Evolutionary conservation across 1,140 invertebrate species (phyloP), one percentile per base, ranked within the genome.

Genomic region (Tetramorium simillimum): DNA sequence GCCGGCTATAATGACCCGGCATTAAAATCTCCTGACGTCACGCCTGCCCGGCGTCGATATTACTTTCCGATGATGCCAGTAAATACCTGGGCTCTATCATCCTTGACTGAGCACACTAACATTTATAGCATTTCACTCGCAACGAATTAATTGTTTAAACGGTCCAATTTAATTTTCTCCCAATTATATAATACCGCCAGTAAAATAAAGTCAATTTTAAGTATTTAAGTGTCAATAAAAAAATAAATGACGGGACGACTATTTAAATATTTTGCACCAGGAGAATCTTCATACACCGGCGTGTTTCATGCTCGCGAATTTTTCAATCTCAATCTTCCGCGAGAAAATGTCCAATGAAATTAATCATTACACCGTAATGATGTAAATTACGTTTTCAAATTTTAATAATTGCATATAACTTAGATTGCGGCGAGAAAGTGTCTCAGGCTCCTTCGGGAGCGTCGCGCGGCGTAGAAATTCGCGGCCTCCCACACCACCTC

Each of bases 1-100:
- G 40, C 24, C 65, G 40, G 53, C 69, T 73, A 75, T 84, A 73
- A 84, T 84, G 53, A 73, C 80, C 80, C 69, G 69, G 80, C 80
- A 84, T 84, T 84, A 84, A 84, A 84, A 84, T 84, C 80, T 84
- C 80, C 53, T 75, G 80, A 84, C 80, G 69, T 84, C 80, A 84
- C 33, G 56, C 37, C 40, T 73, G 43, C 69, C 80, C 18, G 53
- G 80, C 80, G 28, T 73, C 80, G 80, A 84, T 73, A 84, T 84
- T 84, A 84, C 80, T 84, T 84, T 84, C 53, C 80, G 69, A 84
- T 84, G 69, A 73, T 60, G 80, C 58, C 40, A 46, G 21, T 73
- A 60, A 60, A 75, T 72, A 37, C 12, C 12, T 49, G 40, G 40
- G 4, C 18, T 84, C 28, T 60, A 49, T 60, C 40, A 75, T 84